These are phyloP conservation scores for Neuroterus valhalla DNA, from an alignment of 1,140 invertebrate genomes.

Conservation along the genomic window DNA sequence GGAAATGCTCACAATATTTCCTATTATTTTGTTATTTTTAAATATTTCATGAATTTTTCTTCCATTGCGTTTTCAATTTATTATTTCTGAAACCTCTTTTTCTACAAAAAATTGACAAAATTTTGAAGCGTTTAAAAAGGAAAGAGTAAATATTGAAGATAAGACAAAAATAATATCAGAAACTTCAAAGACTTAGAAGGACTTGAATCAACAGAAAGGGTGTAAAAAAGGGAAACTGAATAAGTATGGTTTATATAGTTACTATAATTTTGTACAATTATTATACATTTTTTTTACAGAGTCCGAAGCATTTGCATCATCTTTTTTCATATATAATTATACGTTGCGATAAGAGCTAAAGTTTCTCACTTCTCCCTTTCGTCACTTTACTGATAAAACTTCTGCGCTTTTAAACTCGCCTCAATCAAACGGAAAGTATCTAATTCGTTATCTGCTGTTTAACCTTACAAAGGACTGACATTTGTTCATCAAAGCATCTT, in stretches of 20 bases:
- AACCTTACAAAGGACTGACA: constrained; percentile 24
- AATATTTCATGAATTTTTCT: too few relatives aligned
- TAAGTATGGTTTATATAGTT: constrained; percentile 56
- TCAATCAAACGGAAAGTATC: not conserved
- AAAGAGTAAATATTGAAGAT: too few relatives aligned
- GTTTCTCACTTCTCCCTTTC: constrained; percentile 43
- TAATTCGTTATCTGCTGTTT: not conserved
- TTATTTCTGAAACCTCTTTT: too few relatives aligned
- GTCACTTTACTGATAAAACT: constrained; percentile 39
- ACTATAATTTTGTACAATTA: constrained; percentile 67
- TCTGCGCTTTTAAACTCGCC: constrained; percentile 36
- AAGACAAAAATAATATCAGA: too few relatives aligned
- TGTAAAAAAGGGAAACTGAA: not conserved
- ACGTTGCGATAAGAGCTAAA: constrained; percentile 50
- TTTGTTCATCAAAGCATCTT: constrained; percentile 22
- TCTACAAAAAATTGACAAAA: too few relatives aligned
- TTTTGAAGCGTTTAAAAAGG: too few relatives aligned
- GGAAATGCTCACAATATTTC: too few relatives aligned
- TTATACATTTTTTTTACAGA: constrained; percentile 65
- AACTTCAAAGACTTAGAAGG: too few relatives aligned
- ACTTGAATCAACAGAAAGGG: not conserved
- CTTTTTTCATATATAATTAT: constrained; percentile 49
- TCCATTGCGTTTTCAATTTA: too few relatives aligned
- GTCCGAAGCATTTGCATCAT: constrained; percentile 55
- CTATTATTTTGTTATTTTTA: too few relatives aligned